A percentile compares a stretch with the other conserved stretches of the same genome.
Evolutionary conservation across 2,797 vertebrate genomes (phyloP).

Genomic region (Myripristis jacobus): DNA sequence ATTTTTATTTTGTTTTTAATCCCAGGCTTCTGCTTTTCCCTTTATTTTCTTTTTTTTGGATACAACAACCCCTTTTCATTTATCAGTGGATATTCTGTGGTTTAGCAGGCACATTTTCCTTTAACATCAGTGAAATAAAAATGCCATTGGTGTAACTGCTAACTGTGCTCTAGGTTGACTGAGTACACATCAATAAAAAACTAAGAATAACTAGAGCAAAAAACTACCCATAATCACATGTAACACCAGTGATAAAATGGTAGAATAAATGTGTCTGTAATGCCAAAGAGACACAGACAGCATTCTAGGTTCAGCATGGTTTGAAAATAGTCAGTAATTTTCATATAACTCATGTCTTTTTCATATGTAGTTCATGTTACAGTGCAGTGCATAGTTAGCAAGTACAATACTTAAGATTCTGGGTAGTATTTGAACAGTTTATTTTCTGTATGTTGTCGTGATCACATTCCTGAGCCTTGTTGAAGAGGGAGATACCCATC

Average conservation of each 20-base stretch:
- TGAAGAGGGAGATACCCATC: too few relatives aligned
- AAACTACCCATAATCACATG: neutral
- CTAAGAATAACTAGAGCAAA: neutral
- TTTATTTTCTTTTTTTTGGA: conserved; percentile 1
- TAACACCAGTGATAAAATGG: neutral
- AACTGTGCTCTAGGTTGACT: neutral
- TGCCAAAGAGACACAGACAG: neutral
- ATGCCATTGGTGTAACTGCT: neutral
- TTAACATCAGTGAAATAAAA: neutral
- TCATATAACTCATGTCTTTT: neutral
- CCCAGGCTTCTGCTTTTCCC: neutral
- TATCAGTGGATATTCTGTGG: neutral
- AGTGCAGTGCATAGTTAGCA: neutral
- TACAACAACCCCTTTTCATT: neutral
- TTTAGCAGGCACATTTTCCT: neutral
- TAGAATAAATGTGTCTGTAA: too few relatives aligned
- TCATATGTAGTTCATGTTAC: neutral
- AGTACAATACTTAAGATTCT: too few relatives aligned
- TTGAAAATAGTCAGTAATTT: too few relatives aligned
- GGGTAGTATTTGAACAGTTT: too few relatives aligned
- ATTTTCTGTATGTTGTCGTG: too few relatives aligned
- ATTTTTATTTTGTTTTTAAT: neutral
- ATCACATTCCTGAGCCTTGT: too few relatives aligned
- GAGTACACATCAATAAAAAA: neutral
- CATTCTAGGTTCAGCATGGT: neutral